Evolutionary conservation across 2,888 invertebrate species (phyloP).

Genomic region (Pocota personata): DNA sequence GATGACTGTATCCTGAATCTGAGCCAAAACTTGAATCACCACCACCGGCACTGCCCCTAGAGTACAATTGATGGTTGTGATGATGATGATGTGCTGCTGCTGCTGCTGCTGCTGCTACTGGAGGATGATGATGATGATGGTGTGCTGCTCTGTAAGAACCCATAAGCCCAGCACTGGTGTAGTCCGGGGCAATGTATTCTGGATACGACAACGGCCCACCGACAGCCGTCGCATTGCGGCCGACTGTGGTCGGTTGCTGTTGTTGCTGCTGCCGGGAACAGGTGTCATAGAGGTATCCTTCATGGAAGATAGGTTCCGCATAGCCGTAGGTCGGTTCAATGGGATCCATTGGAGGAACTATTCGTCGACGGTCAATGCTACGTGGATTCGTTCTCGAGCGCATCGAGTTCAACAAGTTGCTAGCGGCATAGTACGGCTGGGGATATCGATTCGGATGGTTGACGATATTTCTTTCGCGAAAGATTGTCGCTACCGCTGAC

Average conservation of each 20-base stretch:
- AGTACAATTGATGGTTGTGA: slow-evolving; percentile 69
- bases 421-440: slow-evolving; percentile 78
- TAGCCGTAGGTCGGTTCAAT: slow-evolving; percentile 83
- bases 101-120: slow-evolving; percentile 25
- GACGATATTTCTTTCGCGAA: slow-evolving; percentile 78
- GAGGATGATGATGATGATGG: slow-evolving; percentile 60
- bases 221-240: slow-evolving; percentile 75
- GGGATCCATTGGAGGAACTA: slow-evolving; percentile 77
- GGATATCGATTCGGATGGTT: slow-evolving; percentile 79
- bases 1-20: slow-evolving; percentile 93
- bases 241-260: slow-evolving; percentile 47
- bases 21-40: slow-evolving; percentile 91
- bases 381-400: slow-evolving; percentile 81
- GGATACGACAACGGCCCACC: slow-evolving; percentile 82
- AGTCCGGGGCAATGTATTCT: slow-evolving; percentile 78
- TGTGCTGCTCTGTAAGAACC: slow-evolving; percentile 63
- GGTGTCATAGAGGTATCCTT: slow-evolving; percentile 90
- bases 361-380: slow-evolving; percentile 80
- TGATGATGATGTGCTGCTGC: slow-evolving; percentile 61
- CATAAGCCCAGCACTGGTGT: slow-evolving; percentile 61
- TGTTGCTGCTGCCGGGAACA: slow-evolving; percentile 75
- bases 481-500: slow-evolving; percentile 80
- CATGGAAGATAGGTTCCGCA: slow-evolving; percentile 89
- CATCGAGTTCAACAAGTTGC: slow-evolving; percentile 77
- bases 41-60: slow-evolving; percentile 76